phyloP scores from a whole-genome alignment of 2,113 vertebrate species.

The Solea senegalensis region DNA sequence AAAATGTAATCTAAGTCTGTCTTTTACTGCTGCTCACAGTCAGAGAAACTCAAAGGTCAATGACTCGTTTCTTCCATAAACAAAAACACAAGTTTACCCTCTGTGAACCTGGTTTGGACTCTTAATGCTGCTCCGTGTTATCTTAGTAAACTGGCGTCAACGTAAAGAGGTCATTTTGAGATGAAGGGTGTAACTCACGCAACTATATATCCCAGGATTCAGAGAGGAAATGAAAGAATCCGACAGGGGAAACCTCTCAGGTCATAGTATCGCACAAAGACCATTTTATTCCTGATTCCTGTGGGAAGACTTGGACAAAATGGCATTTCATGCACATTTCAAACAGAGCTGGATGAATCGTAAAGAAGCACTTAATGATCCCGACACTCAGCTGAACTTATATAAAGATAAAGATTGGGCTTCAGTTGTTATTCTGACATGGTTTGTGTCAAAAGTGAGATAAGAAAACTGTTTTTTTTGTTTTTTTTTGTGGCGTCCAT shows the following conservation, averaged over 20 bases:
- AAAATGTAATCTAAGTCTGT: too few relatives aligned
- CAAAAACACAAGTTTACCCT: slow-evolving; percentile 18
- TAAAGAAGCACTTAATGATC: not conserved
- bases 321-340: not conserved
- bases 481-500: too few relatives aligned
- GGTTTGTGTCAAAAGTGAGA: not conserved
- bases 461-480: too few relatives aligned
- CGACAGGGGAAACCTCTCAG: slow-evolving; percentile 16
- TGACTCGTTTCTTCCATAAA: slow-evolving; percentile 16
- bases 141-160: not conserved
- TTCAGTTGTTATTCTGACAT: not conserved
- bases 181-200: slow-evolving; percentile 20
- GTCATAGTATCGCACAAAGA: slow-evolving; percentile 30
- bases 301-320: slow-evolving; percentile 17
- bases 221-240: slow-evolving; percentile 57
- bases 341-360: not conserved
- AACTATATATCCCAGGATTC: slow-evolving; percentile 26
- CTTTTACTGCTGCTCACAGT: too few relatives aligned
- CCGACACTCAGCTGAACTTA: too few relatives aligned
- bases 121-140: slow-evolving; percentile 4
- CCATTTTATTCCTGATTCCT: slow-evolving; percentile 28
- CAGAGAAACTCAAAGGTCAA: too few relatives aligned
- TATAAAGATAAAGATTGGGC: not conserved
- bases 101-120: not conserved
- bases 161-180: not conserved